Base-by-base conservation (phyloP, 2,797 vertebrate species). In the Oreortyx pictus region DNA sequence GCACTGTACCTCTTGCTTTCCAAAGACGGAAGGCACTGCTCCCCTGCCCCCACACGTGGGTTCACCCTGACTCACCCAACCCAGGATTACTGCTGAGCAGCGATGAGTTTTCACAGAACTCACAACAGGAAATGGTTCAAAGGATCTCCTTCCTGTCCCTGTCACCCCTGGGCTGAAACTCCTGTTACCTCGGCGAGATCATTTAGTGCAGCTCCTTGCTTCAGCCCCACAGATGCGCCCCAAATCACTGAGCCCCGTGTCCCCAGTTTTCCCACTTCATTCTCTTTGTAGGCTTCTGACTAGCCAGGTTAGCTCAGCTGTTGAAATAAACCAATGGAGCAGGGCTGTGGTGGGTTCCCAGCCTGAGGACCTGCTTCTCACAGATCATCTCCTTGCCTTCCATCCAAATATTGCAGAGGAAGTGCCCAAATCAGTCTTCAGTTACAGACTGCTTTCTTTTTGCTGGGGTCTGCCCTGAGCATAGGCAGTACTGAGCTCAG, bases 31-130 rank as follows among this genome's bases (percentile, higher is more conserved):
- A 11, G 61, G 23, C 17, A 4, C 39, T 7, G 35, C 35, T 27
- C 15, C 70, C 50, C 80, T 46, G 24, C 9, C 35, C n/a, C 29
- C 31, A 4, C 0, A 0, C 1, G 31, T 31, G 13, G 2, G 0
- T 22, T 46, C 39, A 6, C 46, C 1, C 62, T 8, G 50, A 39
- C 66, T 27, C 41, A 18, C 35, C 64, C 15, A 15, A 18, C 11
- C 25, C 31, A 44, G 27, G 20, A 11, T 11, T 4, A 2, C 4
- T 14, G 47, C n/a, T 3, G 2, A 27, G 35, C 9, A 1, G 43
- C 8, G 13, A 7, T 2, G 25, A 22, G 46, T 17, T 66, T 52
- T 14, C 5, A 2, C 57, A 62, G 37, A 15, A 46, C 27, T 2
- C 19, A 24, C 49, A 35, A 43, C 20, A 65, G 57, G 33, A 77